Base-by-base conservation (phyloP, 1,140 invertebrate species). In the Brachionus rubens region DNA sequence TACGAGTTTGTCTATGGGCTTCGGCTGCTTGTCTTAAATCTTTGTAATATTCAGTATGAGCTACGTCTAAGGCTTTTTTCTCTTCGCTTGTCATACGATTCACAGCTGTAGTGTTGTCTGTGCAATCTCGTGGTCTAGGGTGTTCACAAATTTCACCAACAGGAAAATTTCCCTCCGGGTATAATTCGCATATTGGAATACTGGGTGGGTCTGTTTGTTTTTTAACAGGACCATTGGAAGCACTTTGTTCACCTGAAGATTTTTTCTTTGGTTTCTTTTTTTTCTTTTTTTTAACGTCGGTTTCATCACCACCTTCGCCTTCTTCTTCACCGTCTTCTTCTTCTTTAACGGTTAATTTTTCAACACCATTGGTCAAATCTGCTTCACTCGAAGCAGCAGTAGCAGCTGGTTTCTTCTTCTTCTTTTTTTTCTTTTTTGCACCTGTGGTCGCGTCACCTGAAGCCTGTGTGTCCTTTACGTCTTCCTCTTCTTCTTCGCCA, bases 1-100 rank as follows among this genome's bases (percentile, higher is more conserved):
- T 88, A 50, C 94, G 87, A 7, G 94, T 96, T 89, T 94, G 93
- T 84, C 96, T 89, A 84, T 99, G 96, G 65, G 94, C 94, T 86
- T 99, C 96, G 30, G 96, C 96, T 24, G 96, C 96, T 78, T 91
- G 90, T 78, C 97, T 88, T 33, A 96, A 90, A 86, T 98, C 94
- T 81, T 94, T 91, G 81, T 98, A 98, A 78, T 94, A 91, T 80
- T 98, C 92, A 6, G 81, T 82, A 50, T 88, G 86, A 9, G 87
- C 82, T 12, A 80, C 77, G 77, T 89, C 88, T 6, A 88, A 75
- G 7, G 86, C 84, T 80, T 90, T 89, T 80, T 95, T 96, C 81
- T 98, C 96, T 83, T 96, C 94, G 81, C 89, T 91, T 0, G 90
- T 90, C 79, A 92, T 92, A 36, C 94, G 88, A 81, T 96, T 89